Percentiles rank a stretch among this genome's conserved stretches.
These are phyloP conservation scores for Crypturellus undulatus DNA, from an alignment of 2,113 vertebrate genomes.

Conservation along the genomic window DNA sequence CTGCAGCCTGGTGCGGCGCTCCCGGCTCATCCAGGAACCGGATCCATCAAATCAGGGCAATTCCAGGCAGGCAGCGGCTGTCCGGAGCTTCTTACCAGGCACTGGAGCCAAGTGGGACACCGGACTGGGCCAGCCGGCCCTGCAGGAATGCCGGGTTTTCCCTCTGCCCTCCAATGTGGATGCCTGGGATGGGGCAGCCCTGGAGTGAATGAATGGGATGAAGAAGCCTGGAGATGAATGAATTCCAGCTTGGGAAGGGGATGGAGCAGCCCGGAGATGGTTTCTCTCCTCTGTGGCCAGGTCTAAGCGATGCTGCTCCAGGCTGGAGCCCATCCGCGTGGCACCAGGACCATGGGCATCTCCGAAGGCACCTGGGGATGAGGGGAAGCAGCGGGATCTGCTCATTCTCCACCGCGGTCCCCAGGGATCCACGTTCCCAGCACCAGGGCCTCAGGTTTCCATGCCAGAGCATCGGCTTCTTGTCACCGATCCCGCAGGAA, in stretches of 20 bases:
- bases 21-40: not conserved
- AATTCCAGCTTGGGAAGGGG: not conserved
- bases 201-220: not conserved
- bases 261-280: rapidly evolving
- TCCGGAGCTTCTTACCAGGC: not conserved
- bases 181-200: not conserved
- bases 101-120: not conserved
- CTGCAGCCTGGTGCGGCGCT: not conserved
- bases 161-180: not conserved
- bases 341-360: not conserved
- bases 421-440: not conserved
- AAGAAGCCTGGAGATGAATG: not conserved
- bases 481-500: slow-evolving; percentile 67
- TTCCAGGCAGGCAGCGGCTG: not conserved
- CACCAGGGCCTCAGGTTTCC: slow-evolving; percentile 60
- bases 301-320: not conserved
- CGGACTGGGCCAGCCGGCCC: no score
- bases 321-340: no score
- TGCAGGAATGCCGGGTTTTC: not conserved
- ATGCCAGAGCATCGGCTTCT: slow-evolving; percentile 63
- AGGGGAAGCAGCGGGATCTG: slow-evolving; percentile 46
- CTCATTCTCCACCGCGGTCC: slow-evolving; percentile 69
- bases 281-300: rapidly evolving
- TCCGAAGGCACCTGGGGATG: not conserved
- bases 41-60: not conserved